phyloP scores from a whole-genome alignment of 1,140 invertebrate species.

The Ceratina japonica region DNA sequence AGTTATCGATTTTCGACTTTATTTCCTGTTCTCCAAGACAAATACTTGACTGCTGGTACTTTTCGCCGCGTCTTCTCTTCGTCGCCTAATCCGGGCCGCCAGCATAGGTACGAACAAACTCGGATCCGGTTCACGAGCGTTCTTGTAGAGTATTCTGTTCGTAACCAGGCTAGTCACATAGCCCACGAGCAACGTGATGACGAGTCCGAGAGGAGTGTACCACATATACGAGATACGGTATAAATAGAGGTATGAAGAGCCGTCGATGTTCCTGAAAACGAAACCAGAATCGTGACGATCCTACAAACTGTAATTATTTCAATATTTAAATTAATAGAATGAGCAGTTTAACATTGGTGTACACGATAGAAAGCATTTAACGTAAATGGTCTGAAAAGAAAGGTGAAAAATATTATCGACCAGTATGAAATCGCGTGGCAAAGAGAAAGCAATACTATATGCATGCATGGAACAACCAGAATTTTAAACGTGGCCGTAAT shows the following conservation, averaged over 20 bases:
- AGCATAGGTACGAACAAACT: constrained; percentile 84
- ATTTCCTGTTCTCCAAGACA: constrained; percentile 53
- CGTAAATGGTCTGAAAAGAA: neutral
- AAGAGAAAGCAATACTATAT: constrained; percentile 48
- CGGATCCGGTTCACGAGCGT: constrained; percentile 77
- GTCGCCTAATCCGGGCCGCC: constrained; percentile 77
- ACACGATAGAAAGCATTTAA: neutral
- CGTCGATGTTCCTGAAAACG: constrained; percentile 28
- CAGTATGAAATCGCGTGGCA: neutral
- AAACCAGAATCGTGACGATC: no score
- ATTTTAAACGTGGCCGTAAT: constrained; percentile 45
- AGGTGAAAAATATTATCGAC: neutral
- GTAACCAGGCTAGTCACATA: constrained; percentile 80
- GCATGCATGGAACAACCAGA: constrained; percentile 24
- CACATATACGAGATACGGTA: constrained; percentile 84
- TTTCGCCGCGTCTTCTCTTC: constrained; percentile 53
- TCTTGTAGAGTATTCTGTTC: constrained; percentile 60
- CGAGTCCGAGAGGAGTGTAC: constrained; percentile 85
- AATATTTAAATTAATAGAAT: neutral
- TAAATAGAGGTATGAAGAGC: constrained; percentile 70
- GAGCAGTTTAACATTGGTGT: neutral
- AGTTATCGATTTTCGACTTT: neutral
- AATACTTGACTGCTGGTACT: constrained; percentile 66
- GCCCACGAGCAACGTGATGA: constrained; percentile 83
- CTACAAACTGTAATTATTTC: no score